Evolutionary conservation across 1,140 invertebrate genomes (phyloP).

Genomic region (Ceratina australensis): DNA sequence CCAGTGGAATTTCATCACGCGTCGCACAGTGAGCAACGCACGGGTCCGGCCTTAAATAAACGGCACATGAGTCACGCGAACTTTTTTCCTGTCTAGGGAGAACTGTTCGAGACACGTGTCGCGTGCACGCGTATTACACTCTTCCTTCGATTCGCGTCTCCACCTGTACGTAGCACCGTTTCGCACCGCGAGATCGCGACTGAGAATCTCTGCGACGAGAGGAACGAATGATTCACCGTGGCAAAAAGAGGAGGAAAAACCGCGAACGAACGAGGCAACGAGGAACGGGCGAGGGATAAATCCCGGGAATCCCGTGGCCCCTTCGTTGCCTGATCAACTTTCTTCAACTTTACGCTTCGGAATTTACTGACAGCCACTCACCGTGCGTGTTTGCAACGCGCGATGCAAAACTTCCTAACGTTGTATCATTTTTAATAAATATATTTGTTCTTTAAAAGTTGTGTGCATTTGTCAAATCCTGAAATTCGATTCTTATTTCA

Average conservation of each 20-base stretch:
- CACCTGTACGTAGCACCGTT: slow-evolving; percentile 9
- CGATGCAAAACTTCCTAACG: too few species aligned
- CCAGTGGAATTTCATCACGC: slow-evolving; percentile 34
- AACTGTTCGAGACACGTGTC: not conserved
- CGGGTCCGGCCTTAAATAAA: slow-evolving; percentile 19
- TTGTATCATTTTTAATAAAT: too few species aligned
- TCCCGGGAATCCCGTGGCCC: slow-evolving; percentile 8
- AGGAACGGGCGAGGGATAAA: slow-evolving; percentile 31
- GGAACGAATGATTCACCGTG: slow-evolving; percentile 56
- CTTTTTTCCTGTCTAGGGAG: slow-evolving; percentile 9
- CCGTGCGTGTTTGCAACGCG: not conserved
- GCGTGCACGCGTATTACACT: not conserved
- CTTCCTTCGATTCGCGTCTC: not conserved
- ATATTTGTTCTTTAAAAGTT: too few species aligned
- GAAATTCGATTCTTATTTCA: too few species aligned
- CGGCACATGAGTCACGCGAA: slow-evolving; percentile 30
- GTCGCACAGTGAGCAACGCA: slow-evolving; percentile 5
- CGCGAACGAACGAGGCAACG: slow-evolving; percentile 10
- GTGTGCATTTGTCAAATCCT: too few species aligned
- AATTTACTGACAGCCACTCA: not conserved
- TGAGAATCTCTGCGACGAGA: slow-evolving; percentile 57
- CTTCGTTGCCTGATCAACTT: slow-evolving; percentile 1
- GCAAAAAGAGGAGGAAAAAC: slow-evolving; percentile 54
- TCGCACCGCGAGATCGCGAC: not conserved
- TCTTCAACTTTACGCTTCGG: not conserved